Base-by-base conservation (phyloP, 2,888 invertebrate genomes). In the Trilocha varians region DNA sequence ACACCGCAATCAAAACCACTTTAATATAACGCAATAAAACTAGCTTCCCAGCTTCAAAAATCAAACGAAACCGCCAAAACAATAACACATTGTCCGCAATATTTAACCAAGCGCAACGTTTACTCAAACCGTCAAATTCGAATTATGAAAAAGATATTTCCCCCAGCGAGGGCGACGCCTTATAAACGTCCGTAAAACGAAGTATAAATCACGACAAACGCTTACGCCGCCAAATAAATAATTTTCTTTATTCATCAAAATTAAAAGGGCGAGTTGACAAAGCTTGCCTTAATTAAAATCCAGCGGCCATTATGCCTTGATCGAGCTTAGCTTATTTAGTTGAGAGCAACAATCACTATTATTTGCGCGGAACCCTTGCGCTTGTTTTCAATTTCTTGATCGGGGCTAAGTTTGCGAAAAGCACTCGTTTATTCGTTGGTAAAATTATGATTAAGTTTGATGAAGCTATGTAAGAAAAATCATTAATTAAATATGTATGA, bases 211-310 rank as follows among this genome's bases (percentile, higher is more conserved):
- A 82, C 70, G 57, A 70, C 70, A 65, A 78, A 66, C 70, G 75
- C 76, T 66, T 75, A 73, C 75, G 72, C 70, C 66, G 73, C 70
- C 74, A 78, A 78, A 82, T 80, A 80, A 82, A 82, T 82, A 77
- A 82, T 83, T 78, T 80, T 76, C 83, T 82, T 79, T 80, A 83
- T 80, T 82, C 80, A 79, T 85, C 80, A 82, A 82, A 83, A 83
- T 82, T 82, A 83, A 78, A 78, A 78, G 72, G 75, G 76, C 64
- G 77, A 75, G 78, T 79, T 80, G 83, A 83, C 80, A 83, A 85
- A 84, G 78, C 68, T 66, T 55, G 55, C 66, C 62, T 78, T 80
- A 80, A 83, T 83, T 83, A 83, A 80, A 78, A 76, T 72, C 67
- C 64, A 71, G 50, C 53, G 65, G 65, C 66, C 68, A 69, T 66